These are phyloP conservation scores for Carlito syrichta DNA, from an alignment of 2,113 vertebrate genomes.

Conservation along the genomic window DNA sequence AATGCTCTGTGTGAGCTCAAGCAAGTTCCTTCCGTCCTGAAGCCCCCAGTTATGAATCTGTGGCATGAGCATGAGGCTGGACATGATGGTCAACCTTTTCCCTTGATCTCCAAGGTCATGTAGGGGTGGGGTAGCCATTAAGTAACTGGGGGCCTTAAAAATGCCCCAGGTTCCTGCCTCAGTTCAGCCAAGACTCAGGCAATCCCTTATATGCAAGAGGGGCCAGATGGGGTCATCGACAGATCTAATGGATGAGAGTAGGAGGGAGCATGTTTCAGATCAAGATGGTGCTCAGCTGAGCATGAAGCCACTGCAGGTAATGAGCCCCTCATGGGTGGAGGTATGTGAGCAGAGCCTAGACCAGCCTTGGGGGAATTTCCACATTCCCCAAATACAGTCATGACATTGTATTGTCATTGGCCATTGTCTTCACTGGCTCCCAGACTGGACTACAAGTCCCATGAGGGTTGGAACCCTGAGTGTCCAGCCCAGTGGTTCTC, in stretches of 20 bases:
- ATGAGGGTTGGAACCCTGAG: neutral
- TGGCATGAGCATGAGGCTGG: too few relatives aligned
- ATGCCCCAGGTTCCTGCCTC: neutral
- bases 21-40: neutral
- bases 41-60: neutral
- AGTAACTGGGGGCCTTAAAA: neutral
- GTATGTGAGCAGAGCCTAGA: neutral
- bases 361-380: neutral
- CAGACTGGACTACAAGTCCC: neutral
- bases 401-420: too few relatives aligned
- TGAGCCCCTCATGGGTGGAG: neutral
- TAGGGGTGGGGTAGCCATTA: neutral
- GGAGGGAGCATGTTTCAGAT: neutral
- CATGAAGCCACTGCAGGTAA: neutral
- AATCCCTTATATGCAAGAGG: neutral
- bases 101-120: neutral
- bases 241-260: neutral
- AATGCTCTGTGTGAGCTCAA: neutral
- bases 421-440: neutral
- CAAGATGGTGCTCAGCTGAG: neutral
- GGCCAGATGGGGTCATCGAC: neutral
- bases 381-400: fast-evolving
- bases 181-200: neutral
- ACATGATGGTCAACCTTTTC: neutral
- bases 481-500: neutral